Base-by-base conservation (phyloP, 2,113 vertebrate species). In the Terrapene triunguis region DNA sequence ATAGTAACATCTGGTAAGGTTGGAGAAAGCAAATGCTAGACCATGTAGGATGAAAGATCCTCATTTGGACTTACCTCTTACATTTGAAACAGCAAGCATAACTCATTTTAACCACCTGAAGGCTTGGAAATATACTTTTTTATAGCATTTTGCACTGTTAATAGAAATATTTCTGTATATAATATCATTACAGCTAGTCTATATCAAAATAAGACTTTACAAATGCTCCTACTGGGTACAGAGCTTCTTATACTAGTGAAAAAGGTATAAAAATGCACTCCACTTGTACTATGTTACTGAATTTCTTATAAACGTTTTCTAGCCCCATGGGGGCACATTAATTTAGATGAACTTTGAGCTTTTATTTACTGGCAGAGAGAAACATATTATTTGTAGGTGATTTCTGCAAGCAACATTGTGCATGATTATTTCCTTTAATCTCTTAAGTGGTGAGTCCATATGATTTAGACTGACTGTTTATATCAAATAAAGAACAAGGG, bases 361-460 rank as follows among this genome's bases (percentile, higher is more conserved):
- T 96, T 95, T 96, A 83, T 84, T 94, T 96, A 85, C 74, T 93
- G 81, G 81, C 81, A 13, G 27, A 89, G 84, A 72, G 96, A 98
- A 97, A 93, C 51, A 12, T 95, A 94, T 93, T 2, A 83, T 82
- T 93, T 93, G 59, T 87, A 91, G 92, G 90, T 97, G 80, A 88
- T 88, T 93, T 87, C 65, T 89, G 50, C 50, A 92, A 94, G 85
- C 93, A 94, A 72, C 69, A 84, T 97, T 98, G 98, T 91, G 83
- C 51, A 55, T 91, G 62, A 5, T 95, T 95, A 88, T 96, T 98
- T 98, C 14, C 24, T 97, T 97, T 98, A 94, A 92, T 97, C 93
- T 97, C 96, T 94, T 94, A 96, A 97, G 89, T 97, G 91, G 44
- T 96, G 87, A 94, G 92, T 96, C 93, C 55, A 59, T 96, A 93